Base-by-base conservation (phyloP, 1,140 invertebrate species). In the Aleiodes sp. region DNA sequence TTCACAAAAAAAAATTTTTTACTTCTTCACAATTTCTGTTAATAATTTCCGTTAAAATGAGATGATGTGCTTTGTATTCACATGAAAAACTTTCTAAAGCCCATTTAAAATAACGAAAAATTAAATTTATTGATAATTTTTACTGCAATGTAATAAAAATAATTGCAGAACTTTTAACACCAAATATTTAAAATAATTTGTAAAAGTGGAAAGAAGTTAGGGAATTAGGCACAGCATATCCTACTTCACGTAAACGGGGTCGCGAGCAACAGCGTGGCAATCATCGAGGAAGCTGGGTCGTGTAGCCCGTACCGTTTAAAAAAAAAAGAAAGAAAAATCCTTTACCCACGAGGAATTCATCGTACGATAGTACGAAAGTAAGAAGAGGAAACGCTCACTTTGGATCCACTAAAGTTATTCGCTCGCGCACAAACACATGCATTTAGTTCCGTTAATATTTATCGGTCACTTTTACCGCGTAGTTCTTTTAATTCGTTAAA, bases 241-340 rank as follows among this genome's bases (percentile, higher is more conserved):
- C 65, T 71, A 67, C 70, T 67, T 63, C 19, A 63, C 14, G 56
- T 16, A 67, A 71, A 56, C 26, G 64, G 46, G 70, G 64, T 57
- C 64, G 39, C 21, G n/a, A n/a, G n/a, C n/a, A n/a, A n/a, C n/a
- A n/a, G 9, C 41, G 28, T 29, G 39, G 24, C 35, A 37, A 65
- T 70, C 56, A 33, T 59, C n/a, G 26, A 52, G 21, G 59, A 71
- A 63, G 57, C 41, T 39, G 57, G 26, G 39, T 71, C 57, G 64
- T 31, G 24, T 57, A 71, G 57, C 65, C 29, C 56, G 70, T 71
- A 57, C 65, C 70, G 65, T 71, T 71, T n/a, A 60, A 67, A 37
- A 57, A 6, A 7, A 43, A n/a, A n/a, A n/a, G n/a, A n/a, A n/a
- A n/a, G n/a, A n/a, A n/a, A n/a, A n/a, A n/a, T n/a, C n/a, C n/a